phyloP scores from a whole-genome alignment of 2,888 invertebrate genomes.

The Scelioninae gen. 1 region DNA sequence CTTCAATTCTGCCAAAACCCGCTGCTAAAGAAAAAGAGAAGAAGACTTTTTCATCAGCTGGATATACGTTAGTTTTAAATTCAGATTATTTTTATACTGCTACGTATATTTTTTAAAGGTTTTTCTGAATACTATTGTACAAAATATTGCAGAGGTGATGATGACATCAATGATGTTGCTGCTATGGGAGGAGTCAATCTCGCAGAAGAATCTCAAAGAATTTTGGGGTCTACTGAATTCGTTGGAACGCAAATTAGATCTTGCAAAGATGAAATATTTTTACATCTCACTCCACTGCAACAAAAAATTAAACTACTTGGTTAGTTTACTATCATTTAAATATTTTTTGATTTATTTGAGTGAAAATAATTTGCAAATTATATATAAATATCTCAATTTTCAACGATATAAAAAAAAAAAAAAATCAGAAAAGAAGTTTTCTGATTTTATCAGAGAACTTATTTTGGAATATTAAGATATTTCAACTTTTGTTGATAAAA shows the following conservation, averaged over 20 bases:
- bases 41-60: constrained; percentile 87
- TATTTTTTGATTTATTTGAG: no score
- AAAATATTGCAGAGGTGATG: constrained; percentile 89
- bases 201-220: constrained; percentile 97
- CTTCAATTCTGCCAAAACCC: constrained; percentile 86
- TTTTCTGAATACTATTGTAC: not conserved
- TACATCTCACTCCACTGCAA: constrained; percentile 91
- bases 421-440: no score
- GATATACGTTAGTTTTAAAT: constrained; percentile 83
- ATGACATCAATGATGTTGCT: constrained; percentile 99
- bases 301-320: constrained; percentile 90
- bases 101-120: not conserved
- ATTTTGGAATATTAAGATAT: no score
- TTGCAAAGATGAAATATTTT: constrained; percentile 96
- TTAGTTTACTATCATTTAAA: constrained; percentile 72
- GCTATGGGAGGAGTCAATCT: constrained; percentile 99
- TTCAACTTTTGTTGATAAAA: no score
- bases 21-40: constrained; percentile 91
- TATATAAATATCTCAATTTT: no score
- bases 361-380: no score
- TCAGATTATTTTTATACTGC: not conserved
- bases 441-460: no score
- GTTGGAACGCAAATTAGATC: constrained; percentile 94
- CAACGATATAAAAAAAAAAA: no score
- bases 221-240: constrained; percentile 94